A percentile compares a stretch with the other conserved stretches of the same genome.
phyloP scores from a whole-genome alignment of 2,113 vertebrate species.

The Casuarius casuarius region DNA sequence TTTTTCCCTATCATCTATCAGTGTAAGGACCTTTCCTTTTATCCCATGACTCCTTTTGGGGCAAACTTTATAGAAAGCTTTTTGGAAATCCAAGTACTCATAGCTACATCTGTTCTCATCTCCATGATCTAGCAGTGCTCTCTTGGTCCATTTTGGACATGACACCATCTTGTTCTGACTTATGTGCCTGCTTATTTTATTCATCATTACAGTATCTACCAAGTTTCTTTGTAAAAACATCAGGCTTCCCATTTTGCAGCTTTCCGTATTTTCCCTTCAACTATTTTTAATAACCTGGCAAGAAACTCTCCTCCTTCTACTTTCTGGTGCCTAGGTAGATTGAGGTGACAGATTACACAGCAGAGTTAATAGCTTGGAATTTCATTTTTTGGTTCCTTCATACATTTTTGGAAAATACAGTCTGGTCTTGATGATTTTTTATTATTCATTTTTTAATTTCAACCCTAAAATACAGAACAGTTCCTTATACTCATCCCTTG shows the following conservation, averaged over 20 bases:
- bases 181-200: not conserved
- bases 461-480: slow-evolving; percentile 37
- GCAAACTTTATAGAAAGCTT: not conserved
- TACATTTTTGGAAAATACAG: slow-evolving; percentile 42
- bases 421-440: slow-evolving; percentile 55
- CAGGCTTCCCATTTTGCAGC: not conserved
- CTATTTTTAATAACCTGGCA: not conserved
- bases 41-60: not conserved
- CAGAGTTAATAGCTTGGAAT: slow-evolving; percentile 16
- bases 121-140: not conserved
- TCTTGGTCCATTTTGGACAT: not conserved
- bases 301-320: not conserved
- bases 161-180: not conserved
- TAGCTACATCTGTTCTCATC: not conserved
- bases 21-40: not conserved
- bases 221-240: not conserved
- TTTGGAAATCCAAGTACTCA: not conserved
- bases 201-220: not conserved
- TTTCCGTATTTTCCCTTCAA: not conserved
- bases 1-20: not conserved
- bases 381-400: not conserved
- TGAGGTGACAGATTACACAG: slow-evolving; percentile 17
- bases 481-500: slow-evolving; percentile 20
- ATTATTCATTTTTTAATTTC: slow-evolving; percentile 59
- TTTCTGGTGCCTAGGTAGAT: not conserved